A percentile compares a stretch with the other conserved stretches of the same genome.
Conservation (phyloP, 2,113 vertebrate species). For the Camelus dromedarius region DNA sequence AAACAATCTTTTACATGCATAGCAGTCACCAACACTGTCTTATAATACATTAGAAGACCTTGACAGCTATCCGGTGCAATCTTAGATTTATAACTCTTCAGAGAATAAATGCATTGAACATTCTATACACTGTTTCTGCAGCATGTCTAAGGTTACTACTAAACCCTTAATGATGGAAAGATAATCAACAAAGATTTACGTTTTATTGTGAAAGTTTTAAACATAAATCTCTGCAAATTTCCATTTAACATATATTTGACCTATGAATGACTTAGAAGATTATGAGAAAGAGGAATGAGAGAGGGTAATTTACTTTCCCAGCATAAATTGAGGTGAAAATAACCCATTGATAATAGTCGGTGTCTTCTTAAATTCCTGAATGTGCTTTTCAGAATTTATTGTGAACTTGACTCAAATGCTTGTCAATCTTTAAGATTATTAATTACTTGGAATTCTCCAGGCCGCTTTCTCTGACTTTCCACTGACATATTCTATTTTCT, state of each 20-base stretch:
- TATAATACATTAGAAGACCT: conserved; percentile 21
- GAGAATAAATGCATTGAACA: conserved; percentile 48
- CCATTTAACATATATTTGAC: conserved; percentile 50
- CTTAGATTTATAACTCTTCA: conserved; percentile 50
- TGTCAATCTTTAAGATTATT: background rate
- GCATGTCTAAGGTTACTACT: conserved; percentile 39
- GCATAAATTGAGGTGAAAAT: conserved; percentile 53
- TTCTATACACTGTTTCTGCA: conserved; percentile 48
- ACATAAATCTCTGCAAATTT: conserved; percentile 62
- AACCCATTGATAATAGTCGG: conserved; percentile 16
- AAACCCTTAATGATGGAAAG: conserved; percentile 59
- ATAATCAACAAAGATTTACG: conserved; percentile 64
- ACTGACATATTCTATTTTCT: background rate
- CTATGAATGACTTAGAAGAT: conserved; percentile 51
- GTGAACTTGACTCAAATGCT: conserved; percentile 21
- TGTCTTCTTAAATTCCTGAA: conserved; percentile 58
- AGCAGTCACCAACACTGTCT: background rate
- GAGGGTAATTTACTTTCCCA: conserved; percentile 24
- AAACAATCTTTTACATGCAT: conserved; percentile 42
- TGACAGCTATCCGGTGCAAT: conserved; percentile 13
- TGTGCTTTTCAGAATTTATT: conserved; percentile 27
- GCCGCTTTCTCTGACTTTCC: background rate
- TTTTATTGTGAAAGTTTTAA: conserved; percentile 55
- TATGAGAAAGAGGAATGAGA: conserved; percentile 50
- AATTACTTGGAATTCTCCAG: conserved; percentile 23